Evolutionary conservation across 2,888 invertebrate genomes (phyloP).

Genomic region (Arenicola marina): DNA sequence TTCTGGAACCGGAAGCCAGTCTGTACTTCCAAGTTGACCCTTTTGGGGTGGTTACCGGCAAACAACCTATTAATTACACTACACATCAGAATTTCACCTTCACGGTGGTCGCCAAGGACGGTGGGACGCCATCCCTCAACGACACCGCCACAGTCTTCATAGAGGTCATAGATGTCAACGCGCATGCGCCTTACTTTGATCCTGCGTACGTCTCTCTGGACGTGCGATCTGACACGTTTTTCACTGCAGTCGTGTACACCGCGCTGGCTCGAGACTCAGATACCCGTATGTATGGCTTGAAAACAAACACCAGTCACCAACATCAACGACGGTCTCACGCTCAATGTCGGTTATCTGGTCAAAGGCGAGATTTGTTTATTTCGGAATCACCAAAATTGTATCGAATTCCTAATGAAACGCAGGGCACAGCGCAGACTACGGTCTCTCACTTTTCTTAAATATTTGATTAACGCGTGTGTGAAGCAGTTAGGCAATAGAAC

Average conservation of each 20-base stretch:
- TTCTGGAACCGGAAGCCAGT: not conserved
- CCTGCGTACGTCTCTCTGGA: constrained; percentile 43
- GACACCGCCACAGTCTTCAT: constrained; percentile 32
- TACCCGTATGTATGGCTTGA: constrained; percentile 31
- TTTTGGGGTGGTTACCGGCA: not conserved
- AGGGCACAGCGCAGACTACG: too few species aligned
- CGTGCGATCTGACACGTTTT: constrained; percentile 37
- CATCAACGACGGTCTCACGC: too few species aligned
- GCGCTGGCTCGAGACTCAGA: constrained; percentile 45
- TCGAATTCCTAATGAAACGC: too few species aligned
- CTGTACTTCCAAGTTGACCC: constrained; percentile 12
- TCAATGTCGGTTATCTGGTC: too few species aligned
- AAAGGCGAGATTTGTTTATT: too few species aligned
- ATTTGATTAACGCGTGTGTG: too few species aligned
- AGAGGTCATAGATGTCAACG: constrained; percentile 42
- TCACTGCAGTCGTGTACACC: not conserved
- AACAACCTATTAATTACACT: constrained; percentile 7
- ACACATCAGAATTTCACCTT: constrained; percentile 8
- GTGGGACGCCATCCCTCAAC: constrained; percentile 10
- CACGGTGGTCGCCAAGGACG: constrained; percentile 5
- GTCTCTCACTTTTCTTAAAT: too few species aligned
- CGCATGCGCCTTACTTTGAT: constrained; percentile 42
- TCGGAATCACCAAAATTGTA: too few species aligned
- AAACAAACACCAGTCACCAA: too few species aligned
- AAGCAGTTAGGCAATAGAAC: too few species aligned